A percentile compares a stretch with the other conserved stretches of the same genome.
Conservation (phyloP, 2,113 vertebrate species). For the Capricornis sumatraensis region DNA sequence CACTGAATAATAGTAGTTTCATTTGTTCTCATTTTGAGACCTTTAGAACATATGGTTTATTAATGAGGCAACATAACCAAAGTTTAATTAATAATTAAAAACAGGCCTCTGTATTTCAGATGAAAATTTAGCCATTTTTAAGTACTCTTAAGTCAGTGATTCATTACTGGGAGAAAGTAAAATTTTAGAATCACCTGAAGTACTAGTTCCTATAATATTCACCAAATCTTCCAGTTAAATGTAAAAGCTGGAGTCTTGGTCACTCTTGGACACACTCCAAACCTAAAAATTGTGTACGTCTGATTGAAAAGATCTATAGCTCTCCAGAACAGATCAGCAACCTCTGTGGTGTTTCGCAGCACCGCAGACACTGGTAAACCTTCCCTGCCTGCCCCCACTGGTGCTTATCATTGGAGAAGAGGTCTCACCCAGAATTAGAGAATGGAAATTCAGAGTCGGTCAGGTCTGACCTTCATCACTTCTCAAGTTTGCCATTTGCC, state of each 20-base stretch:
- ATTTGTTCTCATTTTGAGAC: background rate
- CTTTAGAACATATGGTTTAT: background rate
- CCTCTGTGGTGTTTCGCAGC: background rate
- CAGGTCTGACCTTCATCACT: background rate
- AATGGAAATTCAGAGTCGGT: background rate
- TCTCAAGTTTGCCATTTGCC: background rate
- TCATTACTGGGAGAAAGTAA: background rate
- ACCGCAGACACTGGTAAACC: background rate
- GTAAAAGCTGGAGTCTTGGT: background rate
- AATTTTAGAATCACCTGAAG: background rate
- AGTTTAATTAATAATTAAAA: background rate
- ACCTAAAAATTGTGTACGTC: background rate
- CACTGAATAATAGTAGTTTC: background rate
- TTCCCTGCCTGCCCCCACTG: background rate
- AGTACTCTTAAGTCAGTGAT: background rate
- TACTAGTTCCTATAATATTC: background rate
- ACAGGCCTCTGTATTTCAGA: background rate
- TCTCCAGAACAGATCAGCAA: background rate
- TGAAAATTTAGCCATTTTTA: background rate
- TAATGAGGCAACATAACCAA: slow-evolving; percentile 18
- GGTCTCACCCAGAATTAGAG: background rate
- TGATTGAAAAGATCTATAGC: background rate
- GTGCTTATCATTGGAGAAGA: background rate
- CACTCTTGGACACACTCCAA: background rate
- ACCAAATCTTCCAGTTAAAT: background rate